Evolutionary conservation across 2,113 vertebrate genomes (phyloP).

Genomic region (Periophthalmus modestus): DNA sequence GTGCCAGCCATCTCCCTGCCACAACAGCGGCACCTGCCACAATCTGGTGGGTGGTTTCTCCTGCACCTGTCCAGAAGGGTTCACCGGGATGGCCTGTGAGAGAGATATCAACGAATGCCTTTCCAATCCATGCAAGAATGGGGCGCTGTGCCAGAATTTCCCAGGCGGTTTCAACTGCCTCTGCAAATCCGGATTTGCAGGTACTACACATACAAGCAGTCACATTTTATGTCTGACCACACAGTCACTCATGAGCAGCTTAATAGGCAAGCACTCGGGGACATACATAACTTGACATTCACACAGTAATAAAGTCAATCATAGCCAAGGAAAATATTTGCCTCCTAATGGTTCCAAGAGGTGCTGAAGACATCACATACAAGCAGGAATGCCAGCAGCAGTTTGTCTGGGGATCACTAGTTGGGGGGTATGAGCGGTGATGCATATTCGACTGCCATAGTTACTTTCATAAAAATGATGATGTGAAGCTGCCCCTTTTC

Average conservation of each 20-base stretch:
- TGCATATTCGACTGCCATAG: slow-evolving; percentile 69
- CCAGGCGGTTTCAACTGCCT: slow-evolving; percentile 93
- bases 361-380: slow-evolving; percentile 61
- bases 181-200: slow-evolving; percentile 94
- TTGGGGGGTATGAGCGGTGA: slow-evolving; percentile 69
- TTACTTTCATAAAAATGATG: slow-evolving; percentile 76
- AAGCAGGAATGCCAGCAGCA: slow-evolving; percentile 58
- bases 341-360: slow-evolving; percentile 64
- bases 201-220: slow-evolving; percentile 69
- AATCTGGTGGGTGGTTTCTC: slow-evolving; percentile 94
- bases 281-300: slow-evolving; percentile 30
- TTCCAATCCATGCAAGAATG: slow-evolving; percentile 90
- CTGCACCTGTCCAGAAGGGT: slow-evolving; percentile 91
- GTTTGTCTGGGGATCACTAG: slow-evolving; percentile 58
- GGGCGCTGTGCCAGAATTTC: slow-evolving; percentile 93
- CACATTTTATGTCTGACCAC: slow-evolving; percentile 44
- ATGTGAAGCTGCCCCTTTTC: slow-evolving; percentile 54
- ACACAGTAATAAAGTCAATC: slow-evolving; percentile 26
- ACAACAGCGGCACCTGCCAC: slow-evolving; percentile 93
- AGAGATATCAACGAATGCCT: slow-evolving; percentile 95
- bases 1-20: slow-evolving; percentile 92
- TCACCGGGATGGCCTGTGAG: slow-evolving; percentile 94
- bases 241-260: slow-evolving; percentile 38
- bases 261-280: slow-evolving; percentile 15
- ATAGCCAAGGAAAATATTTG: slow-evolving; percentile 74